Conservation (phyloP, 2,888 invertebrate genomes). For the Electrophaes corylata region DNA sequence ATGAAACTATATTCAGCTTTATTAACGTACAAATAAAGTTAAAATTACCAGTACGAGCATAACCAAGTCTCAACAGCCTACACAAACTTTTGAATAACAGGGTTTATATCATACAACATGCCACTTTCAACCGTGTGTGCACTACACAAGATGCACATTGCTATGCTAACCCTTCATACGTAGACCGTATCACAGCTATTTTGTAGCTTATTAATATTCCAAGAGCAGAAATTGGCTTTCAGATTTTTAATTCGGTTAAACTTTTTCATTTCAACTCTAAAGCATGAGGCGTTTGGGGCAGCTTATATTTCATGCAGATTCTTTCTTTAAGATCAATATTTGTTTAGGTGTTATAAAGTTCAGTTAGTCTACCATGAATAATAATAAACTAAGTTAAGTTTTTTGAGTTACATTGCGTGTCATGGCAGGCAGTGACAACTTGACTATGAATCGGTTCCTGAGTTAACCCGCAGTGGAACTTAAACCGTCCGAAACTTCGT, state of each 20-base stretch:
- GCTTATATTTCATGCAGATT: background rate
- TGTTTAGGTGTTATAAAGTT: too few species aligned
- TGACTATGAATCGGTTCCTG: too few species aligned
- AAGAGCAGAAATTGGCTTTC: constrained; percentile 2
- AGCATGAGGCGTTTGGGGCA: constrained; percentile 12
- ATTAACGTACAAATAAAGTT: too few species aligned
- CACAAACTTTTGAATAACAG: background rate
- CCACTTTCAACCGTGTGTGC: constrained; percentile 15
- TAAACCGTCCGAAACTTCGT: too few species aligned
- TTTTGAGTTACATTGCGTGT: too few species aligned
- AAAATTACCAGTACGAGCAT: too few species aligned
- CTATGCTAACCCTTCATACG: constrained; percentile 28
- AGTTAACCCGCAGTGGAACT: too few species aligned
- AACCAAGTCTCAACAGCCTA: background rate
- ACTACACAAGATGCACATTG: constrained; percentile 10
- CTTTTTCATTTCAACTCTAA: background rate
- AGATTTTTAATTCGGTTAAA: background rate
- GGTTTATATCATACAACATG: background rate
- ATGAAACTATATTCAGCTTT: too few species aligned
- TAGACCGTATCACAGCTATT: constrained; percentile 13
- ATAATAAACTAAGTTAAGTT: too few species aligned
- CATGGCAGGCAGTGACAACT: too few species aligned
- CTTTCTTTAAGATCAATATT: background rate
- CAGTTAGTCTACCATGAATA: too few species aligned
- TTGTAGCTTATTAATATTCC: constrained; percentile 10